Evolutionary conservation across 2,113 vertebrate genomes (phyloP).

Genomic region (Mormyrus lacerda): DNA sequence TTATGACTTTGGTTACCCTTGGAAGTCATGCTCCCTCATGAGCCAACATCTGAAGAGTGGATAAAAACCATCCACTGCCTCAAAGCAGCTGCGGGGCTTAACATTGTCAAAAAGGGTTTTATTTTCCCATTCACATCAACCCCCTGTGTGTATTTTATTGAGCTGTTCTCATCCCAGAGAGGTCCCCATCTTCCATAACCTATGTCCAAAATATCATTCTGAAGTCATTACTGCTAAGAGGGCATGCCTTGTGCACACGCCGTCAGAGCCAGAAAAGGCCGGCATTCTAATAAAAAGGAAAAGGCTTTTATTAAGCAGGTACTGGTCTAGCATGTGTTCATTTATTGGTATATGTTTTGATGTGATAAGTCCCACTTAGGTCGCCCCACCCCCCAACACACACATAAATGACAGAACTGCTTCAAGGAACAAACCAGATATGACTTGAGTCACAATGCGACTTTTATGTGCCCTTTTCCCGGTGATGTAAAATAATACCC

Average conservation of each 20-base stretch:
- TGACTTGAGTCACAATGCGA: background rate
- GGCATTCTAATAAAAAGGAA: background rate
- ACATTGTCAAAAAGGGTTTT: slow-evolving; percentile 73
- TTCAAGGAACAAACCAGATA: background rate
- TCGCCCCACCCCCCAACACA: background rate
- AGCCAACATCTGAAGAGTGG: slow-evolving; percentile 73
- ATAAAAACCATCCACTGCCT: slow-evolving; percentile 66
- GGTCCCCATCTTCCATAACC: slow-evolving; percentile 51
- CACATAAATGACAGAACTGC: background rate
- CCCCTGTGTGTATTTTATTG: slow-evolving; percentile 76
- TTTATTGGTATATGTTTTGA: background rate
- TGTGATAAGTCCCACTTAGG: background rate
- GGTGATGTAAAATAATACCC: background rate
- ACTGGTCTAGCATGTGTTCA: background rate
- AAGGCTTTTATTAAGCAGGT: background rate
- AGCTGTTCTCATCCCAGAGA: slow-evolving; percentile 66
- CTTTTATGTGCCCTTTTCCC: background rate
- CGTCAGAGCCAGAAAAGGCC: slow-evolving; percentile 42
- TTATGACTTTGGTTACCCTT: slow-evolving; percentile 73
- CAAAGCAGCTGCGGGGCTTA: slow-evolving; percentile 71
- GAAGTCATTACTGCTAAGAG: slow-evolving; percentile 61
- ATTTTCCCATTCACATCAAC: slow-evolving; percentile 62
- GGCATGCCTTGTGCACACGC: slow-evolving; percentile 47
- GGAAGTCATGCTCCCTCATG: slow-evolving; percentile 61
- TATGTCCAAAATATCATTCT: slow-evolving; percentile 67